These are phyloP conservation scores for Phengaris alcon DNA, from an alignment of 2,888 invertebrate genomes.

Conservation along the genomic window DNA sequence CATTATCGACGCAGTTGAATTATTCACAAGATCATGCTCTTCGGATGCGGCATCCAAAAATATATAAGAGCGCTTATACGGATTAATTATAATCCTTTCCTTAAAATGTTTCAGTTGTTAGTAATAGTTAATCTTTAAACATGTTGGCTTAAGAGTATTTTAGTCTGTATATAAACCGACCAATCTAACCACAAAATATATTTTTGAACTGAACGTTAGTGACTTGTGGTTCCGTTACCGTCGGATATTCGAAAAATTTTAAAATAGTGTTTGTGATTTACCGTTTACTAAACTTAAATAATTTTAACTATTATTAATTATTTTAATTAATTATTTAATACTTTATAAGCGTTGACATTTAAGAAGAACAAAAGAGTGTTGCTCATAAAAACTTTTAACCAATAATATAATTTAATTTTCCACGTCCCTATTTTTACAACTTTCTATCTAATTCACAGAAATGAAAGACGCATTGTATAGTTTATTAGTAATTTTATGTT, in stretches of 20 bases:
- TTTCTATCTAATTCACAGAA: not conserved
- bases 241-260: constrained; percentile 6
- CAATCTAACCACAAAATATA: not conserved
- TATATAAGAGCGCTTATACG: not conserved
- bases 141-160: not conserved
- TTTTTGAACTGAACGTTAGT: not conserved
- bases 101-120: not conserved
- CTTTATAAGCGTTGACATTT: too few relatives aligned
- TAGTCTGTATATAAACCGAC: not conserved
- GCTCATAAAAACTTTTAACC: too few relatives aligned
- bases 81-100: not conserved
- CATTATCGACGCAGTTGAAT: constrained; percentile 74
- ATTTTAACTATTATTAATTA: too few relatives aligned
- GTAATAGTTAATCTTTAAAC: not conserved
- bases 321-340: too few relatives aligned
- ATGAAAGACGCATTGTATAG: not conserved
- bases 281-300: too few relatives aligned
- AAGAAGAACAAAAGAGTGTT: too few relatives aligned
- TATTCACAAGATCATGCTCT: constrained; percentile 59
- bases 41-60: constrained; percentile 51
- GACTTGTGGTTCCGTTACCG: not conserved
- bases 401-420: too few relatives aligned
- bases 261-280: not conserved
- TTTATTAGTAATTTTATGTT: constrained; percentile 28
- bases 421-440: too few relatives aligned